Base-by-base conservation (phyloP, 1,140 invertebrate species). In the Venturia canescens region DNA sequence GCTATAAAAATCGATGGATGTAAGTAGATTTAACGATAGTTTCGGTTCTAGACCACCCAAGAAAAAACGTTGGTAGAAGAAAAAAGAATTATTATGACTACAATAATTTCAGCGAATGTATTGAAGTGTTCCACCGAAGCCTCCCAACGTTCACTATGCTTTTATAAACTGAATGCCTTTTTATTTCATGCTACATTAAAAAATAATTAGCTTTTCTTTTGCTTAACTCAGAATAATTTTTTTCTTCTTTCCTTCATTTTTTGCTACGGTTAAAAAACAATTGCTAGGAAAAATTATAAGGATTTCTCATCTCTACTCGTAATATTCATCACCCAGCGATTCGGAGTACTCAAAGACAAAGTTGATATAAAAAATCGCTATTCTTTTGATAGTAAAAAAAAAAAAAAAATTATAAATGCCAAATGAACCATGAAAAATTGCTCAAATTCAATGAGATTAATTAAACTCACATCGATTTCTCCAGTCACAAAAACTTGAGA, bases 11-110 rank as follows among this genome's bases (percentile, higher is more conserved):
- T 31, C 57, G 34, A 72, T 48, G 26, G 26, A 26, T 57, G 71
- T 75, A 48, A 57, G 50, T 75, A 75, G 50, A 13, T 31, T 23
- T 57, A 27, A n/a, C n/a, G n/a, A 38, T 26, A 75, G 38, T 53
- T 27, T 29, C 48, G 23, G 57, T 26, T 23, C 23, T 48, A 48
- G 7, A 57, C 21, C 21, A 0, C 21, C 21, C 53, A n/a, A 18
- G 27, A 23, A 23, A 23, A 26, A 26, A 23, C 13, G 23, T 27
- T 27, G 13, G 60, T 66, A 27, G 21, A 66, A 66, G 7, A 26
- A 66, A 27, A 66, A n/a, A 63, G 23, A 7, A 11, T 29, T 15
- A 66, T 27, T 15, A 66, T 23, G 27, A 66, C 53, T 5, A 44
- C 7, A 13, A 11, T 44, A 57, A 57, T 57, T 57, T 16, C 21